Evolutionary conservation across 2,797 vertebrate genomes (phyloP), one percentile per base, ranked within the genome.

Genomic region (Sebastes nivosus): DNA sequence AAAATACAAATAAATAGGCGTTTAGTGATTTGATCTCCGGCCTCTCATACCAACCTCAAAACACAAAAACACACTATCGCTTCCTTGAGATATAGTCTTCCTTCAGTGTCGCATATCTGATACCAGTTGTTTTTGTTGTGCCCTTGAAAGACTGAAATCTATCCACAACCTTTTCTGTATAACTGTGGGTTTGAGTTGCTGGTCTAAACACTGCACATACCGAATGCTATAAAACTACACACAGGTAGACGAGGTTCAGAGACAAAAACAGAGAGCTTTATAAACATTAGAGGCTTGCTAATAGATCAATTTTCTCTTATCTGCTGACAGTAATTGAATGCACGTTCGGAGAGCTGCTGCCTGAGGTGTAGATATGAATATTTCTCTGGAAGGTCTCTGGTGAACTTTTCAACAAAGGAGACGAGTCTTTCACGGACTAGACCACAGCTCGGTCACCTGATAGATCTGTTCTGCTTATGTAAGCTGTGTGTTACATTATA

Each of bases 201-300:
- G 77, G 81, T 92, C 38, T 67, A 88, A 92, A 92, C 84, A 89
- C 66, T 20, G 57, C 71, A 66, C 76, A 77, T 79, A 46, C 71
- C 83, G 25, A 18, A 46, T 18, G 2, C 1, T 14, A 20, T 30
- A 25, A 78, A 74, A 25, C 72, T 27, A 87, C 88, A 87, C 76
- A 84, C 79, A 73, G 81, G 88, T 64, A 46, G 54, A 64, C 1
- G 3, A 78, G 58, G n/a, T 22, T 11, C 0, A 38, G 24, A 29
- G 34, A 70, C 46, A 70, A 82, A 73, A 83, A 65, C 24, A 68
- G 10, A 12, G 22, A 75, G 68, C 59, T 57, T 83, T 42, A 75
- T 67, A 68, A 70, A 82, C 36, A 6, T 54, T 8, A 46, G 25
- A 46, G 13, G 22, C 29, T 12, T 18, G 42, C 46, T 38, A 29